These are phyloP conservation scores for Pampus argenteus DNA, from an alignment of 2,797 vertebrate species.

Conservation along the genomic window DNA sequence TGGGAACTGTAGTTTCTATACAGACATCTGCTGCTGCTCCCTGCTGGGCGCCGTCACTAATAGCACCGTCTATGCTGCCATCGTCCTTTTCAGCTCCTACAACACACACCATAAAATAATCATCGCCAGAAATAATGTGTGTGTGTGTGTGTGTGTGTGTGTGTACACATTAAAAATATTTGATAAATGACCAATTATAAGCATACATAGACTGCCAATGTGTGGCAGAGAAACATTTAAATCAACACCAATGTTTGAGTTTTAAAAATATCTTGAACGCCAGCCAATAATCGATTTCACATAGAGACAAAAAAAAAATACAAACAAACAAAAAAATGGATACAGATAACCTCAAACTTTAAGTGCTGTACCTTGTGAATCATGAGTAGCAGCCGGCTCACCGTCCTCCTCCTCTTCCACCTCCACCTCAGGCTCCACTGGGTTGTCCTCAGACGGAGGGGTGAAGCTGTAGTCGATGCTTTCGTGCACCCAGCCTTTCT, in stretches of 20 bases:
- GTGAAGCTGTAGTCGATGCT: conserved; percentile 93
- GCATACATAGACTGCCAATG: no score
- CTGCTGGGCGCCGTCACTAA: conserved; percentile 82
- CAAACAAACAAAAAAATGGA: background rate
- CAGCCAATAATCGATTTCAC: background rate
- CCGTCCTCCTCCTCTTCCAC: conserved; percentile 76
- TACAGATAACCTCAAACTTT: background rate
- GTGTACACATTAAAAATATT: no score
- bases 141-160: no score
- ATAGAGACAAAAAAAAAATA: no score
- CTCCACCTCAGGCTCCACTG: conserved; percentile 69
- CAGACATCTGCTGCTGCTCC: conserved; percentile 80
- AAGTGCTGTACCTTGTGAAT: conserved; percentile 58
- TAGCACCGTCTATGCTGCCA: conserved; percentile 80
- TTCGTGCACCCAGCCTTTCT: conserved; percentile 98
- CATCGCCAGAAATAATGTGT: background rate
- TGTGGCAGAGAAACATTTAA: background rate
- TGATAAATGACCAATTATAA: background rate
- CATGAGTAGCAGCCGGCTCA: conserved; percentile 29
- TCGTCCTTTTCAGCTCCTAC: conserved; percentile 86
- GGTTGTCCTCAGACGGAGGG: conserved; percentile 83
- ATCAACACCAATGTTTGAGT: no score
- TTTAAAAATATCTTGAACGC: no score
- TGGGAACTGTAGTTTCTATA: conserved; percentile 92
- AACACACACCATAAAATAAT: conserved; percentile 14